Evolutionary conservation across 1,140 invertebrate genomes (phyloP), one percentile per base, ranked within the genome.

Genomic region (Chymomyza costata): DNA sequence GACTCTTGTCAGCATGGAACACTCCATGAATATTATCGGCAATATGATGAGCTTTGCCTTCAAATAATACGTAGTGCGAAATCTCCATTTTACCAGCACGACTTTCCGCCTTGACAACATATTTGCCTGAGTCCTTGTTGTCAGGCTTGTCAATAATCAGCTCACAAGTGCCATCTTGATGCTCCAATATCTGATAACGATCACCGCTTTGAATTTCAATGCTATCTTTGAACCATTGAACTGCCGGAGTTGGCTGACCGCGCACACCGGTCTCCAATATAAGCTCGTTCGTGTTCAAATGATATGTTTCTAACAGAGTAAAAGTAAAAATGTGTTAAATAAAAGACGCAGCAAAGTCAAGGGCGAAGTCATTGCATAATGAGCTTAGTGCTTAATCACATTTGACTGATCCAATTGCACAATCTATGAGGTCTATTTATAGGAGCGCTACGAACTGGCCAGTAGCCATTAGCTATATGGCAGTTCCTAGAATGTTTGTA

Each of bases 201-300:
- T 65, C 81, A 1, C 64, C 80, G 14, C 57, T 76, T 18, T 68
- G 50, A 10, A 92, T 87, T 50, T 89, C 87, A 41, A 90, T 82
- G 8, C 91, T 91, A 84, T 96, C 92, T 83, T 93, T 96, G 25
- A 91, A 92, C 95, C 95, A 98, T 51, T 91, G 90, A 2, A 98
- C 87, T 38, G 88, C 88, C 2, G 95, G 93, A 46, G 93, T 92
- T 0, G 94, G 91, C 35, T 87, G 88, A 14, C 94, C 94, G 48
- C 97, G 89, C 1, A 97, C 90, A 38, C 58, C 81, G 2, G 84
- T 83, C 49, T 86, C 84, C 66, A 86, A 64, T 39, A 86, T 80
- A 11, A 86, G 55, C 38, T 86, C 84, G 46, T 86, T 84, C 15
- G 64, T 82, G 46, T 65, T 83, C 2, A 85, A 67, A 41, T 83